Evolutionary conservation across 2,888 invertebrate genomes (phyloP).

Genomic region (Chrysolina oricalcia): DNA sequence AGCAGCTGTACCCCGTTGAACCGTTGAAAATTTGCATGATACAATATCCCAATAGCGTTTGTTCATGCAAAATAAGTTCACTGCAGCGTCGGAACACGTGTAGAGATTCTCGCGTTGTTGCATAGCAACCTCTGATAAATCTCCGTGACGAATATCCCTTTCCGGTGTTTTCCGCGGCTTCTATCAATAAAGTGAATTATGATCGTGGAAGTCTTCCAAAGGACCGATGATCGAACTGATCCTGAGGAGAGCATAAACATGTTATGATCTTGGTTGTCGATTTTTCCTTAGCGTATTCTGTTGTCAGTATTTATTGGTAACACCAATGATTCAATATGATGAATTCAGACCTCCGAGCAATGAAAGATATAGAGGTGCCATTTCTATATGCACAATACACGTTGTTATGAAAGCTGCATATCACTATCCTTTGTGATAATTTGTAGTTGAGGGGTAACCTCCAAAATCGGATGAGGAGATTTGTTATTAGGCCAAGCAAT

Average conservation of each 20-base stretch:
- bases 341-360: no score
- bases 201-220: background rate
- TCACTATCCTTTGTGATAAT: no score
- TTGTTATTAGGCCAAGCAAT: no score
- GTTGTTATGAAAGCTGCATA: no score
- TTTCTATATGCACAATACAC: no score
- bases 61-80: constrained; percentile 17
- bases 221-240: background rate
- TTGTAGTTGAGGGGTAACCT: no score
- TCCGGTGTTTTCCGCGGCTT: background rate
- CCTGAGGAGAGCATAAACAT: background rate
- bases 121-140: constrained; percentile 7
- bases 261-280: background rate
- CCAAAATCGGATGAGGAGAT: no score
- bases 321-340: no score
- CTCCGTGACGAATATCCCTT: background rate
- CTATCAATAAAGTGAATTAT: background rate
- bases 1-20: constrained; percentile 7
- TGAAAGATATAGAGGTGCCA: no score
- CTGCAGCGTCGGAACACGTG: constrained; percentile 4
- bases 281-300: no score
- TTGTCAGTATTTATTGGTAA: no score
- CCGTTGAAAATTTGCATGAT: constrained; percentile 14
- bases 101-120: background rate
- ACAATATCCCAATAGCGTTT: constrained; percentile 11